Evolutionary conservation across 1,140 invertebrate genomes (phyloP).

Genomic region (Euura lappo): DNA sequence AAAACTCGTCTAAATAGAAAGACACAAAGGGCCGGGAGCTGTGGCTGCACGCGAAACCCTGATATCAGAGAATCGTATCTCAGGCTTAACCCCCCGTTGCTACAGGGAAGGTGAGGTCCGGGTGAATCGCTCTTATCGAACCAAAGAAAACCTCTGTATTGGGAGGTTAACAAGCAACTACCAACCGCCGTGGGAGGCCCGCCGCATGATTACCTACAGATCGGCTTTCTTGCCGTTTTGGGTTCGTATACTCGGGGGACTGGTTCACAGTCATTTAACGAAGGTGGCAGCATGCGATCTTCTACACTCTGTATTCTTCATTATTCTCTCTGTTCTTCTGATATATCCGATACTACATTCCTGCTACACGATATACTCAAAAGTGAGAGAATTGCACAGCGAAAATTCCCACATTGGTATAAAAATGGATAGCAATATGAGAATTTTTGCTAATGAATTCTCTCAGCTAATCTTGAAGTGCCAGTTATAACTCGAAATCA

Average conservation of each 20-base stretch:
- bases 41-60: slow-evolving; percentile 4
- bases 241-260: slow-evolving; percentile 32
- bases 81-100: background rate
- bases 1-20: background rate
- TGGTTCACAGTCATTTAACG: slow-evolving; percentile 35
- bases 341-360: too few relatives aligned
- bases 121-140: background rate
- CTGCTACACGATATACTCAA: too few relatives aligned
- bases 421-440: too few relatives aligned
- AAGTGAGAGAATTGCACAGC: too few relatives aligned
- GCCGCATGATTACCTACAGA: slow-evolving; percentile 29
- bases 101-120: background rate
- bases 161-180: slow-evolving; percentile 2
- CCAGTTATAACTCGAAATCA: too few relatives aligned
- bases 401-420: too few relatives aligned
- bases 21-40: background rate
- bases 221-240: slow-evolving; percentile 33
- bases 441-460: too few relatives aligned
- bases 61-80: background rate
- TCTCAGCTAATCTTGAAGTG: too few relatives aligned
- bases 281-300: slow-evolving; percentile 38
- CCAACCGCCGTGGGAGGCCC: slow-evolving; percentile 21
- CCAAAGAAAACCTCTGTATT: background rate
- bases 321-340: too few relatives aligned
- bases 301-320: slow-evolving; percentile 30